Evolutionary conservation across 2,888 invertebrate genomes (phyloP).

Genomic region (Sinotaia quadrata): DNA sequence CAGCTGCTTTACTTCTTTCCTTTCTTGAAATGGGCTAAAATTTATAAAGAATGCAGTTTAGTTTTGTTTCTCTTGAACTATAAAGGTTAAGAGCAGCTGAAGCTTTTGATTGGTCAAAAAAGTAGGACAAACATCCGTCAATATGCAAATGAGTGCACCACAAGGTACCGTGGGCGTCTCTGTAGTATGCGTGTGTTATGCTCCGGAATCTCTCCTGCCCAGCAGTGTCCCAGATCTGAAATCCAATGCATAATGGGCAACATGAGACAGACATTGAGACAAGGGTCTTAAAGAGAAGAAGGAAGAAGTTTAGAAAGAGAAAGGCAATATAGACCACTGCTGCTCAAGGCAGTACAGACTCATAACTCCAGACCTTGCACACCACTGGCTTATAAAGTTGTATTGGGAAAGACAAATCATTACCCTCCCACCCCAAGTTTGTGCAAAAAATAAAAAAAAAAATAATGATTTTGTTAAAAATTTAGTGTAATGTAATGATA

Average conservation of each 20-base stretch:
- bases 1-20: too few species aligned
- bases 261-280: conserved; percentile 10
- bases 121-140: conserved; percentile 6
- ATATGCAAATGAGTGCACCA: conserved; percentile 17
- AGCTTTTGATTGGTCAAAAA: conserved; percentile 21
- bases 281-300: not conserved
- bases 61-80: too few species aligned
- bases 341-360: too few species aligned
- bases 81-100: conserved; percentile 3
- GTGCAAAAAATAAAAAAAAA: too few species aligned
- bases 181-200: conserved; percentile 69
- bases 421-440: too few species aligned
- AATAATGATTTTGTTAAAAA: too few species aligned
- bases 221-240: conserved; percentile 71
- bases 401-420: too few species aligned
- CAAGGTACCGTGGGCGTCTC: conserved; percentile 67
- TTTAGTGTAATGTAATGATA: too few species aligned
- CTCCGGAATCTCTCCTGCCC: conserved; percentile 69
- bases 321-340: not conserved
- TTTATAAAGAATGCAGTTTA: not conserved
- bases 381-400: too few species aligned
- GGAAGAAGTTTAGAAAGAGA: not conserved
- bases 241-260: conserved; percentile 26
- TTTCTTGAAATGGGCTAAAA: too few species aligned
- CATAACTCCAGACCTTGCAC: too few species aligned